These are phyloP conservation scores for Malaclemys terrapin DNA, from an alignment of 2,113 vertebrate genomes.

Conservation along the genomic window DNA sequence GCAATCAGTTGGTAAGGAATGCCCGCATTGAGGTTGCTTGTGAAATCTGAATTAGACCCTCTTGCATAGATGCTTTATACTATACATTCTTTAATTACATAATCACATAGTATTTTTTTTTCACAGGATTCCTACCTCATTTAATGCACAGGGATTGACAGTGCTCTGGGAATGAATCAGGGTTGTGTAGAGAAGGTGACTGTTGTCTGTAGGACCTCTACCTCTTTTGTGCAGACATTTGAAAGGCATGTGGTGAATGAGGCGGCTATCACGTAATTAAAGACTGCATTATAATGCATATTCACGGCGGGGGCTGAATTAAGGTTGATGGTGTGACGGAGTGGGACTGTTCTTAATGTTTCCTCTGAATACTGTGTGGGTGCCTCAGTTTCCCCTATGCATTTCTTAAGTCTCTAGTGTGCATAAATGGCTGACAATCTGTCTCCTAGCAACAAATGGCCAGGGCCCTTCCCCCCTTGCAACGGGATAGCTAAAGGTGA, in stretches of 20 bases:
- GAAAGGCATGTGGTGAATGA: background rate
- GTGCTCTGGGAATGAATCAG: background rate
- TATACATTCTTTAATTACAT: background rate
- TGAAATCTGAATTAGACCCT: background rate
- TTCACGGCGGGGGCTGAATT: background rate
- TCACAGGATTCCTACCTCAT: background rate
- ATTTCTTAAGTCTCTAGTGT: no score
- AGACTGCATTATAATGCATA: background rate
- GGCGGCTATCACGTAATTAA: background rate
- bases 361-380: no score
- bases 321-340: background rate
- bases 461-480: no score
- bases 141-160: background rate
- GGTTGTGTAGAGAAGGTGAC: background rate
- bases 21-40: background rate
- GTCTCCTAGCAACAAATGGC: no score
- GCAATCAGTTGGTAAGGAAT: background rate
- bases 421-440: no score
- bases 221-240: background rate
- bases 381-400: no score
- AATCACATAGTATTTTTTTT: background rate
- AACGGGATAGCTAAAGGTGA: no score
- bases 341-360: no score
- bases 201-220: background rate
- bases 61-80: background rate